Percentiles rank a stretch among this genome's conserved stretches.
Evolutionary conservation across 2,113 vertebrate species (phyloP).

Genomic region (Setophaga petechia): DNA sequence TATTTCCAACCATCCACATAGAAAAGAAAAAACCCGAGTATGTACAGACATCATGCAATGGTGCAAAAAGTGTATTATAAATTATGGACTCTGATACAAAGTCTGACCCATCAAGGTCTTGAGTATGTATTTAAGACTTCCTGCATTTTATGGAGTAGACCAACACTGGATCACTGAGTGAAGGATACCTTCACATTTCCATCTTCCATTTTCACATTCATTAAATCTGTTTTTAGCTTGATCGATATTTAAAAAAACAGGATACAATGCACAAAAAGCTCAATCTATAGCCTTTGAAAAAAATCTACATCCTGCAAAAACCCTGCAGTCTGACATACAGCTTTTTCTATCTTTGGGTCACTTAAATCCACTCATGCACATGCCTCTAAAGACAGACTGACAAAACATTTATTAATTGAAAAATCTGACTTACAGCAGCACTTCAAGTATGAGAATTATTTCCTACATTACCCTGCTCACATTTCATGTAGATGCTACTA

Average conservation of each 20-base stretch:
- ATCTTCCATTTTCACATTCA: not conserved
- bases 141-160: not conserved
- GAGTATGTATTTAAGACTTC: not conserved
- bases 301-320: not conserved
- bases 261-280: not conserved
- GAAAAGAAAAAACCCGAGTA: not conserved
- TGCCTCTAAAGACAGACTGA: not conserved
- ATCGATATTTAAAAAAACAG: not conserved
- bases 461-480: not conserved
- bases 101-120: not conserved
- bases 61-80: not conserved
- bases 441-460: not conserved
- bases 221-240: not conserved
- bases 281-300: not conserved
- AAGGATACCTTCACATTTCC: not conserved
- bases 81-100: not conserved
- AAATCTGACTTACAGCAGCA: not conserved
- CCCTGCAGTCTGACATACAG: not conserved
- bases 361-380: not conserved
- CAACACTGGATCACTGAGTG: not conserved
- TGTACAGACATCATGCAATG: not conserved
- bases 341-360: not conserved
- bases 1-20: not conserved
- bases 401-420: not conserved
- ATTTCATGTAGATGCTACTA: not conserved